Percentiles rank a stretch among this genome's conserved stretches.
Evolutionary conservation across 2,113 vertebrate species (phyloP).

Genomic region (Helogale parvula): DNA sequence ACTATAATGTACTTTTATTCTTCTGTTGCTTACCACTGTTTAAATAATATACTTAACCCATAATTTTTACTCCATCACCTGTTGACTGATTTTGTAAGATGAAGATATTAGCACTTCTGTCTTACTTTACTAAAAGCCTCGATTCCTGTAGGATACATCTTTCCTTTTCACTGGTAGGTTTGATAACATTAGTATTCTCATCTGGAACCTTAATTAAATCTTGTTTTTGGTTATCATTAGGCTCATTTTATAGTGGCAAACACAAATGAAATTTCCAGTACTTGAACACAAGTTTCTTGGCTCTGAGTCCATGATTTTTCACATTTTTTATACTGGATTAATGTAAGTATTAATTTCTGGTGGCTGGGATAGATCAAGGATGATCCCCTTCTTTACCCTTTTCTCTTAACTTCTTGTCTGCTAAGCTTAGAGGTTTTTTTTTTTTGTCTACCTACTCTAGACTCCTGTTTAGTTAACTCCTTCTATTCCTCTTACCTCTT

Average conservation of each 20-base stretch:
- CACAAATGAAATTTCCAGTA: neutral
- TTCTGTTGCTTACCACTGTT: neutral
- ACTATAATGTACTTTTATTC: neutral
- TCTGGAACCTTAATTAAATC: neutral
- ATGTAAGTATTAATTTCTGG: neutral
- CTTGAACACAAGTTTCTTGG: neutral
- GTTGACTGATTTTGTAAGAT: neutral
- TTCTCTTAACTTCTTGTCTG: neutral
- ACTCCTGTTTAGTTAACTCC: neutral
- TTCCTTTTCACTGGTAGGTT: neutral
- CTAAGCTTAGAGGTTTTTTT: neutral
- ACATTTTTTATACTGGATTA: neutral
- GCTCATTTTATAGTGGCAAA: neutral
- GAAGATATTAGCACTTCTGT: neutral
- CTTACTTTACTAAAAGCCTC: neutral
- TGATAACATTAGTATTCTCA: neutral
- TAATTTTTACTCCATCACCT: neutral
- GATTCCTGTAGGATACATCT: neutral
- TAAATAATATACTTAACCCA: neutral
- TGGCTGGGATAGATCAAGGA: neutral
- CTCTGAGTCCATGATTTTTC: neutral
- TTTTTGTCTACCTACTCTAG: neutral
- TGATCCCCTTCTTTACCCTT: neutral
- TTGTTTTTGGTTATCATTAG: neutral
- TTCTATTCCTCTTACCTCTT: neutral